Evolutionary conservation across 2,113 vertebrate genomes (phyloP), one percentile per base, ranked within the genome.

Genomic region (Phalacrocorax brasilianus): DNA sequence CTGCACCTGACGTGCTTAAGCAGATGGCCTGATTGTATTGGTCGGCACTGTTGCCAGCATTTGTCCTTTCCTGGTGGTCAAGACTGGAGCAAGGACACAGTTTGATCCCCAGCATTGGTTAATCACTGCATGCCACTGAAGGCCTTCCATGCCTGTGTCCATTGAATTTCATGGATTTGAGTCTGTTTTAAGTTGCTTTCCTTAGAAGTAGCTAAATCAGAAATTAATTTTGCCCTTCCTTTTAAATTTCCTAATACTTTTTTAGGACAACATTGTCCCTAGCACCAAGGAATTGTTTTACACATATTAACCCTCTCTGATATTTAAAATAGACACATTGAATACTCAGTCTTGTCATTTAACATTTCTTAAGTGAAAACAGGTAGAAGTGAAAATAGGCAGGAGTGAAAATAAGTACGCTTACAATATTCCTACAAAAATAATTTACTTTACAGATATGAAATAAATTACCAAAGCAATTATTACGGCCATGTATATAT

Each of bases 21-120:
- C 91, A 95, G 92, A 96, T 95, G 92, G 88, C 26, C 44, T 27
- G 55, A 42, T 32, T 63, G 42, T 67, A 91, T 71, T 50, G 44
- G 76, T 77, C 20, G 42, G 73, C 75, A 55, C 38, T 33, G 19
- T 12, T 91, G 84, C 55, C 83, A 89, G 76, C 38, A 5, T 71
- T 92, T 86, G 72, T 55, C 92, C 91, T 91, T 95, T 80, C n/a
- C 65, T 20, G 45, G 26, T 47, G 68, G n/a, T 56, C 2, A 28
- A 53, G 68, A 42, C 74, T 38, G 42, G 30, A 74, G 28, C 42
- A 91, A 93, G 86, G 72, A 66, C 79, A 74, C 0, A 0, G 19
- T 85, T 80, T 88, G 30, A 38, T 66, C 72, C 40, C 42, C 33
- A 58, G 16, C 14, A 32, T 28, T 42, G n/a, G 24, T 35, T 63